phyloP scores from a whole-genome alignment of 2,888 invertebrate species.

The Agriotes lineatus region DNA sequence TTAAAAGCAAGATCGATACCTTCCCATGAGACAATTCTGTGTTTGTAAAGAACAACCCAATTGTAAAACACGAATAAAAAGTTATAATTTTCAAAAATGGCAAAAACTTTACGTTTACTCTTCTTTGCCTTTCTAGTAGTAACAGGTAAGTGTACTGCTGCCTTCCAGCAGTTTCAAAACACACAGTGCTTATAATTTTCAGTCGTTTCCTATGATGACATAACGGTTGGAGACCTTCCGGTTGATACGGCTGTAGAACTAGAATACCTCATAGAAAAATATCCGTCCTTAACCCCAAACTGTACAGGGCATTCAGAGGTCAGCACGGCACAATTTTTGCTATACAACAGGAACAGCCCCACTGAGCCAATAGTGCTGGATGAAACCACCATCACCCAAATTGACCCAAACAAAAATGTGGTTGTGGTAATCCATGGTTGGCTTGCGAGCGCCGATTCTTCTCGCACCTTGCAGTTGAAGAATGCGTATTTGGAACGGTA shows the following conservation, averaged over 20 bases:
- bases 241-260: not conserved
- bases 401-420: not conserved
- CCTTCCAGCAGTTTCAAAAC: no score
- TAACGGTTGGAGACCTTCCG: not conserved
- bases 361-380: not conserved
- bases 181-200: not conserved
- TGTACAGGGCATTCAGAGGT: not conserved
- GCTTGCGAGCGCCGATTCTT: not conserved
- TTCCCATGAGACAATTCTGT: no score
- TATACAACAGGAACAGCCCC: not conserved
- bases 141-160: no score
- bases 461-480: not conserved
- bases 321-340: not conserved
- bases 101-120: no score
- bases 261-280: not conserved
- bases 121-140: no score
- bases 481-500: slow-evolving; percentile 6
- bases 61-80: no score
- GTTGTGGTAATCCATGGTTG: slow-evolving; percentile 5
- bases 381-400: not conserved
- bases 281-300: not conserved
- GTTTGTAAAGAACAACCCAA: no score
- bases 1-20: no score
- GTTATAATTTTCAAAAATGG: no score
- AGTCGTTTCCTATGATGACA: not conserved